A percentile compares a stretch with the other conserved stretches of the same genome.
phyloP scores from a whole-genome alignment of 2,797 vertebrate species.

The Odontamblyopus rebecca region DNA sequence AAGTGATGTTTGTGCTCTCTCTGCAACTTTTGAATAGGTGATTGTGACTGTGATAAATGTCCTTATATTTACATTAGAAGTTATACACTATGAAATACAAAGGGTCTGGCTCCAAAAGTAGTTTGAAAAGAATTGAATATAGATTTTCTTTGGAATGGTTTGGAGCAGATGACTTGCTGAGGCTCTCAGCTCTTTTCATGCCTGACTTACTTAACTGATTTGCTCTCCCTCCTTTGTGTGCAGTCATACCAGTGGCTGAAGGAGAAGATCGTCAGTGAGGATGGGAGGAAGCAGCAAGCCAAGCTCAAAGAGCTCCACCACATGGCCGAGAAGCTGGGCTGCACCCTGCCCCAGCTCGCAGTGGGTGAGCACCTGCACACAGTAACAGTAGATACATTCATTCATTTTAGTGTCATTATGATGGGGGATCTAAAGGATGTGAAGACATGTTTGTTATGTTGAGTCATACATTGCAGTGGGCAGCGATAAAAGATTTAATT shows the following conservation, averaged over 20 bases:
- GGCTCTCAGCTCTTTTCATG: background rate
- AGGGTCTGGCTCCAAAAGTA: background rate
- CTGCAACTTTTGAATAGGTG: too few relatives aligned
- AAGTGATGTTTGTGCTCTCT: too few relatives aligned
- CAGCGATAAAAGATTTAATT: too few relatives aligned
- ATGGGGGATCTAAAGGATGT: too few relatives aligned
- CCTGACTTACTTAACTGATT: background rate
- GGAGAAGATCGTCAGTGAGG: slow-evolving; percentile 95
- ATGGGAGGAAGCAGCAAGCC: slow-evolving; percentile 92
- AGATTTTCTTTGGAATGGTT: background rate
- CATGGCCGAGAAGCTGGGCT: slow-evolving; percentile 92
- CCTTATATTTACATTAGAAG: background rate
- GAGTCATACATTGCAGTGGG: background rate
- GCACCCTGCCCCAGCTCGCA: slow-evolving; percentile 94
- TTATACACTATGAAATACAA: background rate
- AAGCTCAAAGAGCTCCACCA: slow-evolving; percentile 94
- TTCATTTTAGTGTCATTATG: too few relatives aligned
- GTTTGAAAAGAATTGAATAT: background rate
- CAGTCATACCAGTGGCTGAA: slow-evolving; percentile 99
- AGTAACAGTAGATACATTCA: too few relatives aligned
- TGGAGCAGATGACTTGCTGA: background rate
- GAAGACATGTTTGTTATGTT: too few relatives aligned
- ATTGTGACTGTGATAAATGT: background rate
- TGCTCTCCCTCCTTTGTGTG: background rate
- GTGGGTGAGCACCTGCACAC: slow-evolving; percentile 81